phyloP scores from a whole-genome alignment of 2,113 vertebrate species.

The Otolemur garnettii region DNA sequence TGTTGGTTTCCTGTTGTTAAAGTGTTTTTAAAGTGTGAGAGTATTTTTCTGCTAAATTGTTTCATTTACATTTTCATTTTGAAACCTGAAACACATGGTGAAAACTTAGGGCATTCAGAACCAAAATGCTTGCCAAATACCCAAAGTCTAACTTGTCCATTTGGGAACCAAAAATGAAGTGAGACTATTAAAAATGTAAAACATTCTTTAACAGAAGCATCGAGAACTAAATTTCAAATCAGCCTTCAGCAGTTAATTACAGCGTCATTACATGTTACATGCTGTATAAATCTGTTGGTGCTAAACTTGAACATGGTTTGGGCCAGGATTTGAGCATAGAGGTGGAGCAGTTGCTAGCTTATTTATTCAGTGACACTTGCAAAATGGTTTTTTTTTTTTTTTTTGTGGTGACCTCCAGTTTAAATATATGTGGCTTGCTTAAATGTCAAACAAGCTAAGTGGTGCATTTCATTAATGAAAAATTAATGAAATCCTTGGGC shows the following conservation, averaged over 20 bases:
- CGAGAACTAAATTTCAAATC: conserved; percentile 73
- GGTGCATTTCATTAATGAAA: conserved; percentile 90
- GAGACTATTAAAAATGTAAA: conserved; percentile 48
- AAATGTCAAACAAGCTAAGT: conserved; percentile 89
- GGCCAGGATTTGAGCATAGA: conserved; percentile 72
- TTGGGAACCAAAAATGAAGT: conserved; percentile 65
- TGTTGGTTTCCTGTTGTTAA: not conserved
- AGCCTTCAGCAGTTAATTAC: conserved; percentile 73
- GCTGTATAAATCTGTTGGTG: conserved; percentile 77
- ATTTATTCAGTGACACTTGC: conserved; percentile 83
- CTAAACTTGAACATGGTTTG: conserved; percentile 80
- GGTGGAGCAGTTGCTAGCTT: conserved; percentile 79
- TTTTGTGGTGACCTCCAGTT: conserved; percentile 84
- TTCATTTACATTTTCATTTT: not conserved
- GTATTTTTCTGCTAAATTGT: not conserved
- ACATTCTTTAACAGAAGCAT: conserved; percentile 49
- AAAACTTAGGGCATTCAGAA: not conserved
- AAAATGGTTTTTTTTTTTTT: conserved; percentile 79
- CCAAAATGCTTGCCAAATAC: not conserved
- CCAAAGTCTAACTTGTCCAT: not conserved
- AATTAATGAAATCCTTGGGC: conserved; percentile 89
- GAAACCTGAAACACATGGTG: not conserved
- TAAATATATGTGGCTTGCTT: conserved; percentile 88
- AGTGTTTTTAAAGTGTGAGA: not conserved
- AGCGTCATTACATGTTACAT: conserved; percentile 77